Evolutionary conservation across 2,113 vertebrate genomes (phyloP).

Genomic region (Sus scrofa): T2T-Sscrofa CM000812.6:113510501-113511000

Average conservation of each 20-base stretch:
- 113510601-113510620: slow-evolving; percentile 85
- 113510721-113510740: slow-evolving; percentile 75
- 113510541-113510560: slow-evolving; percentile 86
- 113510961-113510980: slow-evolving; percentile 47
- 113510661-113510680: slow-evolving; percentile 82
- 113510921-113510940: slow-evolving; percentile 49
- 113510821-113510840: background rate
- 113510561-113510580: slow-evolving; percentile 79
- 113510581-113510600: slow-evolving; percentile 77
- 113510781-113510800: slow-evolving; percentile 25
- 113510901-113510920: slow-evolving; percentile 47
- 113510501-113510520: slow-evolving; percentile 69
- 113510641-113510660: slow-evolving; percentile 84
- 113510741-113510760: background rate
- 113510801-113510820: slow-evolving; percentile 10
- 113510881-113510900: slow-evolving; percentile 3
- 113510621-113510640: slow-evolving; percentile 81
- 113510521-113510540: slow-evolving; percentile 82
- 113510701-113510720: slow-evolving; percentile 85
- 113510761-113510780: background rate
- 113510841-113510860: background rate
- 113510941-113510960: slow-evolving; percentile 49
- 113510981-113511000: slow-evolving; percentile 25
- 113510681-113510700: slow-evolving; percentile 88
- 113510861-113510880: background rate